Conservation (phyloP, 2,113 vertebrate species). For the Brachyhypopomus gauderio region DNA sequence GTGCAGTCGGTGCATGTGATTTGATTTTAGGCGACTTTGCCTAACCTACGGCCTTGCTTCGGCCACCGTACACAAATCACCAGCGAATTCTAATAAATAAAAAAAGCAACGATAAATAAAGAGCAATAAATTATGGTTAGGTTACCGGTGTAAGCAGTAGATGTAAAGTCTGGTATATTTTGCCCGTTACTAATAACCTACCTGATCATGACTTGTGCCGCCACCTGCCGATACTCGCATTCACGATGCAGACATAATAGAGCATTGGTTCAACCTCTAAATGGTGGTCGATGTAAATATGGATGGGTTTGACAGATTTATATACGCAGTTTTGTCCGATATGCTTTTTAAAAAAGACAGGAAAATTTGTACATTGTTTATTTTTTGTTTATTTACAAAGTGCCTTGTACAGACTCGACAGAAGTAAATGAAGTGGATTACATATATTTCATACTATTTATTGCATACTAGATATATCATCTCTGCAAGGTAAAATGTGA, state of each 20-base stretch:
- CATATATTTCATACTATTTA: too few species aligned
- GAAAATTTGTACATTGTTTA: too few species aligned
- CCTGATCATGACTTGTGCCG: conserved; percentile 26
- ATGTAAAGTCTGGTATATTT: too few species aligned
- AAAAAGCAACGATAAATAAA: background rate
- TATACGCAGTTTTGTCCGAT: background rate
- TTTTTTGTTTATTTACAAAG: too few species aligned
- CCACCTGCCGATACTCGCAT: conserved; percentile 15
- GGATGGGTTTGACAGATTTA: background rate
- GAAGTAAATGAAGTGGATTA: too few species aligned
- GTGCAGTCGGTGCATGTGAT: conserved; percentile 4
- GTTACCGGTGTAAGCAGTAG: background rate
- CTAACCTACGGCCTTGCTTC: background rate
- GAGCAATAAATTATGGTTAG: background rate
- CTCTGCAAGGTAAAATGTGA: too few species aligned
- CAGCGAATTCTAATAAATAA: background rate
- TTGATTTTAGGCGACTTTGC: background rate
- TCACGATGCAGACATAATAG: background rate
- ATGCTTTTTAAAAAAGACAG: too few species aligned
- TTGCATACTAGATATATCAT: too few species aligned
- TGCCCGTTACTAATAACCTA: background rate
- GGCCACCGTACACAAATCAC: background rate
- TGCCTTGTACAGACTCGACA: too few species aligned
- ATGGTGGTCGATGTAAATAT: background rate
- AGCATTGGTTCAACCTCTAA: background rate